Evolutionary conservation across 1,140 invertebrate species (phyloP).

Genomic region (Ceratoteleas bidentatus): DNA sequence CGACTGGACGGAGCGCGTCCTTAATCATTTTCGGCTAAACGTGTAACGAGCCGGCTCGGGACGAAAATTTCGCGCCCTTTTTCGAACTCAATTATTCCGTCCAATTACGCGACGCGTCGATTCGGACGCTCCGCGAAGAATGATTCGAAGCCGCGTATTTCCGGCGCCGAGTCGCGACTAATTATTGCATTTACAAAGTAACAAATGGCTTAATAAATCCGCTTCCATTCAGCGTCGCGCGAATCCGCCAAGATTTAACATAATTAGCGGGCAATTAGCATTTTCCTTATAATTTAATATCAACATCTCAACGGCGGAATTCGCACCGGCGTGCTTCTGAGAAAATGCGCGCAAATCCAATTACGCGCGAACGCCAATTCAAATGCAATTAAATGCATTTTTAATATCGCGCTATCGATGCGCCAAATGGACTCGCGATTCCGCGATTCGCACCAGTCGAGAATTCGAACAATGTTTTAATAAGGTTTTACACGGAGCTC

Average conservation of each 20-base stretch:
- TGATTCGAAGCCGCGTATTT: no score
- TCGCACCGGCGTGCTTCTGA: background rate
- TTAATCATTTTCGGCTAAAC: constrained; percentile 36
- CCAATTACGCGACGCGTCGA: no score
- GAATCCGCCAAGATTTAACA: background rate
- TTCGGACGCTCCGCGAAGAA: no score
- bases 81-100: no score
- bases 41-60: constrained; percentile 25
- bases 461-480: no score
- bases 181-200: constrained; percentile 5
- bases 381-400: background rate
- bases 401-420: background rate
- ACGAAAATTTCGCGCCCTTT: no score
- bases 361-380: constrained; percentile 3
- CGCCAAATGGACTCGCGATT: no score
- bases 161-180: background rate
- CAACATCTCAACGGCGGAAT: background rate
- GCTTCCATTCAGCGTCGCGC: background rate
- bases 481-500: no score
- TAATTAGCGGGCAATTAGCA: constrained; percentile 10
- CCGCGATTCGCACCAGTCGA: no score
- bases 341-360: constrained; percentile 14
- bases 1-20: constrained; percentile 33
- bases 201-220: constrained; percentile 2
- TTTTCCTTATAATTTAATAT: constrained; percentile 20